Evolutionary conservation across 1,140 invertebrate genomes (phyloP), one percentile per base, ranked within the genome.

Genomic region (Zaprionus nigranus): DNA sequence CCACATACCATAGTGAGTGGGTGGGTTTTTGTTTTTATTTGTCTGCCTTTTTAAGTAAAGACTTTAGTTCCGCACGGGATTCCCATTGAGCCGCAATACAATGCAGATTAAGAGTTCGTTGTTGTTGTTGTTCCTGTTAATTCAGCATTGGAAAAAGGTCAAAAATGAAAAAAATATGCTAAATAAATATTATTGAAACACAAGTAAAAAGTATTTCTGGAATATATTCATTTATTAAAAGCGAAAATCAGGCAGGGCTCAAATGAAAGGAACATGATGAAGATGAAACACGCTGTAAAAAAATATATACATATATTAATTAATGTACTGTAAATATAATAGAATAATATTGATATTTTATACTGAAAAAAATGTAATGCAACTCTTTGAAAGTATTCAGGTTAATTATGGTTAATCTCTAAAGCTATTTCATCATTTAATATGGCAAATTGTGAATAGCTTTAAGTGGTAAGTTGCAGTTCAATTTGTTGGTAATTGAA

Each of bases 81-180:
- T 76, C 68, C 43, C 74, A 76, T 76, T 72, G 78, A 80, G 75
- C 78, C 64, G 59, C 78, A 80, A 80, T 78, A 80, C 75, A 80
- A 80, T 80, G 75, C 64, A 77, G 78, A 80, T 80, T 80, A 80
- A 80, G 70, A 77, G 75, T 57, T 40, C 49, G 67, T 61, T 68
- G 67, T 68, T 72, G 62, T 43, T 17, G 34, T 38, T 49, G 60
- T 76, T 66, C 24, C 57, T 67, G 63, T 68, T 68, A 49, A 73
- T 69, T 56, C 69, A 72, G 57, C 26, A 58, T 61, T 72, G 58
- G 40, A 11, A 77, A 79, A 79, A 79, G 63, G 56, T 72, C 59
- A 79, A 79, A 64, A 70, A 68, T 69, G 30, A 71, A 30, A 65
- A 61, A 51, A 69, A 64, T 57, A 63, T 61, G 53, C 43, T 72